phyloP scores from a whole-genome alignment of 2,797 vertebrate genomes.

The Sternarchorhynchus goeldii region DNA sequence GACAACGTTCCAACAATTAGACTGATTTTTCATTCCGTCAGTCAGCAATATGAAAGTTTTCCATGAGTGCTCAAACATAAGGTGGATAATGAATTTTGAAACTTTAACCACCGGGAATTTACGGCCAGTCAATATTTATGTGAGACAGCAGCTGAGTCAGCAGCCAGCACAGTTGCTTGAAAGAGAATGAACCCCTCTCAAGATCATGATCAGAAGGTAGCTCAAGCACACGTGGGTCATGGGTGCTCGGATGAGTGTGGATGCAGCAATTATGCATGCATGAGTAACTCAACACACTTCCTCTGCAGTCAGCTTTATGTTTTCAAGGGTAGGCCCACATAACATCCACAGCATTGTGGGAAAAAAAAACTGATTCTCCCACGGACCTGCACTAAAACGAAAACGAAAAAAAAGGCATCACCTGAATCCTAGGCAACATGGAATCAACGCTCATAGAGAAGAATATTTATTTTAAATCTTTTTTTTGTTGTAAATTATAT shows the following conservation, averaged over 20 bases:
- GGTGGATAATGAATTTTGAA: slow-evolving; percentile 32
- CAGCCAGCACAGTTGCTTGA: slow-evolving; percentile 32
- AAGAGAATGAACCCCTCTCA: slow-evolving; percentile 35
- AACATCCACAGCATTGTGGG: neutral
- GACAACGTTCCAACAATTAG: slow-evolving; percentile 17
- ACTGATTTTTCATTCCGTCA: slow-evolving; percentile 30
- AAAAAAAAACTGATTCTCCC: neutral
- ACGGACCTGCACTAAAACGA: neutral
- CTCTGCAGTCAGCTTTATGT: neutral
- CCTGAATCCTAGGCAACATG: neutral
- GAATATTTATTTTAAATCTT: neutral
- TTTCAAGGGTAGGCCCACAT: neutral
- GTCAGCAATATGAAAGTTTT: slow-evolving; percentile 40
- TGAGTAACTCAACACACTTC: neutral
- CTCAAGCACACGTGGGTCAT: slow-evolving; percentile 12
- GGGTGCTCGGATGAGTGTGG: neutral
- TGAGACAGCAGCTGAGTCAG: slow-evolving; percentile 39
- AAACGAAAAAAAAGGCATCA: neutral
- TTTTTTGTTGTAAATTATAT: too few species aligned
- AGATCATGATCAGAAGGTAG: slow-evolving; percentile 24
- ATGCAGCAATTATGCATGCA: neutral
- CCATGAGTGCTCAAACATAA: slow-evolving; percentile 28
- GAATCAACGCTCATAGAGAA: neutral
- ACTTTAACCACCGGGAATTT: slow-evolving; percentile 44
- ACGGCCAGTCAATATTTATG: slow-evolving; percentile 41